A percentile compares a stretch with the other conserved stretches of the same genome.
phyloP scores from a whole-genome alignment of 2,113 vertebrate species.

The Istiophorus platypterus region DNA sequence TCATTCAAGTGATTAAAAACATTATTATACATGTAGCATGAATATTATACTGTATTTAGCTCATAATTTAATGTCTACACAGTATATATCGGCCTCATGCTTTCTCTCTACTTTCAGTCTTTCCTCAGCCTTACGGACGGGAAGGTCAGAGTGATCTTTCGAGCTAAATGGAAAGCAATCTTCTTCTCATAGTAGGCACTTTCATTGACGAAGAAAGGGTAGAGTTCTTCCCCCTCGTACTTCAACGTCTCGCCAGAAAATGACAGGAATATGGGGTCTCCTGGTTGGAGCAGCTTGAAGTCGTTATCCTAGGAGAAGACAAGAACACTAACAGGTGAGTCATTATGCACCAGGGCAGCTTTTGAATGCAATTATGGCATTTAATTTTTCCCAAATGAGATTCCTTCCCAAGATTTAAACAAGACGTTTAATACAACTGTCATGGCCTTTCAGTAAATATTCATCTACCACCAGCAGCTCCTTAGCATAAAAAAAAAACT shows the following conservation, averaged over 20 bases:
- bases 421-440: neutral
- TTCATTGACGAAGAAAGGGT: conserved; percentile 84
- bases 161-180: conserved; percentile 79
- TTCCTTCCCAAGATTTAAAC: neutral
- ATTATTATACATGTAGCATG: neutral
- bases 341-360: neutral
- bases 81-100: neutral
- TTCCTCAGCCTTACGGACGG: conserved; percentile 71
- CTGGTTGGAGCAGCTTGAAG: conserved; percentile 78
- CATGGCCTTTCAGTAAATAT: neutral
- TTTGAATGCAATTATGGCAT: conserved; percentile 24
- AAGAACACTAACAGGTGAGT: neutral
- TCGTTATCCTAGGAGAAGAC: conserved; percentile 79
- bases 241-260: conserved; percentile 79
- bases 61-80: neutral
- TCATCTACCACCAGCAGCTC: neutral
- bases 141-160: conserved; percentile 64
- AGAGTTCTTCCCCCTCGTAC: conserved; percentile 77
- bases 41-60: neutral
- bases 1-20: conserved; percentile 1
- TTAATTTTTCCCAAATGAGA: neutral
- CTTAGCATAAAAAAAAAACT: neutral
- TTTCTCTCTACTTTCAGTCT: conserved; percentile 29
- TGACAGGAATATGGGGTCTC: conserved; percentile 79
- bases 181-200: conserved; percentile 86